Evolutionary conservation across 2,888 invertebrate species (phyloP).

Genomic region (Calameuta pallipes): DNA sequence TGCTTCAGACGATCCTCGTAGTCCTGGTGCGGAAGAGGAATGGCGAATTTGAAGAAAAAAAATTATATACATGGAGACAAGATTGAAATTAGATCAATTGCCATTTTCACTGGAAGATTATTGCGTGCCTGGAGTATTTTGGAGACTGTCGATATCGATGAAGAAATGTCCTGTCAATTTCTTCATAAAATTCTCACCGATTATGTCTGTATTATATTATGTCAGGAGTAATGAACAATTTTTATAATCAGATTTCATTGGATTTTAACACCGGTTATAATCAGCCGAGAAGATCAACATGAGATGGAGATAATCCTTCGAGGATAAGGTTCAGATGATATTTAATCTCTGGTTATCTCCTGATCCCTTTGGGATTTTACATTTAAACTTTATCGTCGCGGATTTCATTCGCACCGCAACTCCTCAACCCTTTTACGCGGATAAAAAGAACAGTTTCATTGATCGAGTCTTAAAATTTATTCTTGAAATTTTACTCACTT

Average conservation of each 20-base stretch:
- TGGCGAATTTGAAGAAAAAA: not conserved
- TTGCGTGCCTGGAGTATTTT: not conserved
- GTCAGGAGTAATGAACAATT: not conserved
- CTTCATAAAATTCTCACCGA: not conserved
- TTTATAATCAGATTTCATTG: not conserved
- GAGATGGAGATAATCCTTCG: not conserved
- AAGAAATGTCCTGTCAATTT: not conserved
- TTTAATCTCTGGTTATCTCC: not conserved
- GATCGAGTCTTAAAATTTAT: not conserved
- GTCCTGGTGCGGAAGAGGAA: constrained; percentile 29
- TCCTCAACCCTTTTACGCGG: not conserved
- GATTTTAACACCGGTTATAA: not conserved
- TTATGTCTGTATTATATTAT: not conserved
- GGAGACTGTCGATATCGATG: not conserved
- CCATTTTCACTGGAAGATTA: not conserved
- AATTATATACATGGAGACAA: not conserved
- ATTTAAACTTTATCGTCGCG: not conserved
- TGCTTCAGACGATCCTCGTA: constrained; percentile 67
- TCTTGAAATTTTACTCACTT: not conserved
- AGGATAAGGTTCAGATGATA: not conserved
- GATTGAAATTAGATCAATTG: not conserved
- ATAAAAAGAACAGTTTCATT: not conserved
- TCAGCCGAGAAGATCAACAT: not conserved
- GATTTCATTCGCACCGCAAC: not conserved
- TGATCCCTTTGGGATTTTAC: not conserved